phyloP scores from a whole-genome alignment of 2,888 invertebrate genomes.

The Pollenia amentaria region DNA sequence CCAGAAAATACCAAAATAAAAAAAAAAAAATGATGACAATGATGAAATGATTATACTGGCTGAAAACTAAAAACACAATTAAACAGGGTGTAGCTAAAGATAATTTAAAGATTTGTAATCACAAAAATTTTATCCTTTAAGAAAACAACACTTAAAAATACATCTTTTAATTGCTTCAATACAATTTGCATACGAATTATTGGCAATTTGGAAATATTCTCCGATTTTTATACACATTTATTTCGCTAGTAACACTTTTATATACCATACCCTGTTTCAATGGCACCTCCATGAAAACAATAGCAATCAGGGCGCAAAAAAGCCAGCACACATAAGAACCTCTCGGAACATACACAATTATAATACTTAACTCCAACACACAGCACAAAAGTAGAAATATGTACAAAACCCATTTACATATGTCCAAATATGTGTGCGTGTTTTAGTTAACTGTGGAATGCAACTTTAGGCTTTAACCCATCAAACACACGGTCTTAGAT shows the following conservation, averaged over 20 bases:
- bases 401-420: background rate
- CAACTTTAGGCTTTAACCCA: background rate
- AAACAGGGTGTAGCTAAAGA: background rate
- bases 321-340: slow-evolving; percentile 18
- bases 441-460: background rate
- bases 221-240: too few species aligned
- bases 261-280: background rate
- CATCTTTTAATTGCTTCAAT: background rate
- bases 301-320: slow-evolving; percentile 56
- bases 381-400: background rate
- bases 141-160: too few species aligned
- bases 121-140: too few species aligned
- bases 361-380: slow-evolving; percentile 17
- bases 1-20: background rate
- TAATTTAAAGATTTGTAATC: background rate
- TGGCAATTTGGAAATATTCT: too few species aligned
- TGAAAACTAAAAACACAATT: slow-evolving; percentile 20
- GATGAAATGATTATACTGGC: slow-evolving; percentile 61
- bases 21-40: slow-evolving; percentile 68
- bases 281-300: slow-evolving; percentile 23
- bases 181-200: too few species aligned
- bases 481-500: background rate
- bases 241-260: too few species aligned
- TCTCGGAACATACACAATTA: slow-evolving; percentile 32
- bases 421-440: background rate